A percentile compares a stretch with the other conserved stretches of the same genome.
Conservation (phyloP, 64 coral and sea anemone species). For the Pocillopora verrucosa region DNA sequence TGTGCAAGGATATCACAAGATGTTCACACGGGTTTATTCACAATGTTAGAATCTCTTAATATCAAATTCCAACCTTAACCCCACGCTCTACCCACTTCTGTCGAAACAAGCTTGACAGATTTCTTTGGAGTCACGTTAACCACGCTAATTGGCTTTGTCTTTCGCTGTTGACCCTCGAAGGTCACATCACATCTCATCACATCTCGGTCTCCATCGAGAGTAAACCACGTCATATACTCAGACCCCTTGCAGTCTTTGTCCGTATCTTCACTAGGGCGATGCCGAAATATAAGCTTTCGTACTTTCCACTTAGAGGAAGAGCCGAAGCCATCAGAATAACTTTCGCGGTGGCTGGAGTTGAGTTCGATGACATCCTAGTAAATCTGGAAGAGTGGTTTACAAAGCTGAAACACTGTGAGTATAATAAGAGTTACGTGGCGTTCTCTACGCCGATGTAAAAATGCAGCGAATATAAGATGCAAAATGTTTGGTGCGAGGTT, state of each 20-base stretch:
- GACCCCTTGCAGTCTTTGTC: background rate
- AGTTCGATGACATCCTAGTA: slow-evolving; percentile 17
- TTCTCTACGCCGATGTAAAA: background rate
- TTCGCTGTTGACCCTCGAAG: too few relatives aligned
- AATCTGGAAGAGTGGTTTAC: background rate
- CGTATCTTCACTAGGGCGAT: background rate
- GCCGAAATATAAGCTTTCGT: slow-evolving; percentile 22
- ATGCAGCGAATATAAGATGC: background rate
- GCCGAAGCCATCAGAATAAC: slow-evolving; percentile 20
- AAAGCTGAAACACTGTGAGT: slow-evolving; percentile 12
- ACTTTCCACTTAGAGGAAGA: slow-evolving; percentile 23
- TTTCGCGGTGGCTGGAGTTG: slow-evolving; percentile 15
- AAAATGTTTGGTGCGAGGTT: background rate
- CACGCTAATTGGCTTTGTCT: too few relatives aligned
- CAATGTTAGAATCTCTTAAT: too few relatives aligned
- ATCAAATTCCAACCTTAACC: too few relatives aligned
- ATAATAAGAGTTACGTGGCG: background rate
- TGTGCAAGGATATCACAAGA: too few relatives aligned
- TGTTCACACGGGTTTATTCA: too few relatives aligned
- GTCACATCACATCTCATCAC: too few relatives aligned
- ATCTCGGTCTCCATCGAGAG: too few relatives aligned
- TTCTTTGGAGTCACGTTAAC: too few relatives aligned
- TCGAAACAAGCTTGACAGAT: too few relatives aligned
- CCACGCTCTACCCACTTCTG: too few relatives aligned
- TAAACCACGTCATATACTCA: too few relatives aligned